Evolutionary conservation across 2,888 invertebrate species (phyloP), one percentile per base, ranked within the genome.

Genomic region (Therioaphis trifolii): DNA sequence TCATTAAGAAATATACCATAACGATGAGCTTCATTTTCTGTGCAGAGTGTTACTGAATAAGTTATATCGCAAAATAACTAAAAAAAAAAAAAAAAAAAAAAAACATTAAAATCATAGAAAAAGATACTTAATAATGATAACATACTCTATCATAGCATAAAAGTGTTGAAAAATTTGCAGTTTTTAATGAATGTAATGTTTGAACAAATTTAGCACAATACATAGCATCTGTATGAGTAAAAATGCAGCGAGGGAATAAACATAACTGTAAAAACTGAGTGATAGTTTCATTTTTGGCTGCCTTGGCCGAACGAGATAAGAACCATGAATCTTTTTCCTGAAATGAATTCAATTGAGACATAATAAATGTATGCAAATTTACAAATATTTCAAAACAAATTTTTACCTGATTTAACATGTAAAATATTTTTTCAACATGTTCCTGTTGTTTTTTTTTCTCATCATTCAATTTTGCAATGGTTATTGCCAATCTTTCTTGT

Each of bases 21-120:
- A 35, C 98, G 93, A 87, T 94, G 96, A 84, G 98, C 99, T 90
- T 99, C 99, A 88, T 97, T 98, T 89, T 99, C 99, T 80, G 99
- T 97, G 89, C 99, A 98, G 12, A 96, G 97, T 86, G 98, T 96
- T 86, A 99, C 95, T 1, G 97, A 95, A 90, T 97, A 97, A 0
- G 98, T 97, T 86, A 99, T 96, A 91, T 99, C 99, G 90, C 96
- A 97, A 91, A 99, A 98, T 87, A 99, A 92, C 97, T 98, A 89
- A 61, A 90, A 89, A 86, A 85, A 84, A 35, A 35, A 5, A 5
- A 35, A 35, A 35, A 35, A 35, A 86, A 84, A 75, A 76, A 72
- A 76, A 74, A 84, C 84, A 40, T 71, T 77, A 79, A 74, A 84
- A 68, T n/a, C 24, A 2, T 7, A n/a, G 5, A 9, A 43, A 2